A percentile compares a stretch with the other conserved stretches of the same genome.
Evolutionary conservation across 2,888 invertebrate species (phyloP).

Genomic region (Diarsia brunnea): DNA sequence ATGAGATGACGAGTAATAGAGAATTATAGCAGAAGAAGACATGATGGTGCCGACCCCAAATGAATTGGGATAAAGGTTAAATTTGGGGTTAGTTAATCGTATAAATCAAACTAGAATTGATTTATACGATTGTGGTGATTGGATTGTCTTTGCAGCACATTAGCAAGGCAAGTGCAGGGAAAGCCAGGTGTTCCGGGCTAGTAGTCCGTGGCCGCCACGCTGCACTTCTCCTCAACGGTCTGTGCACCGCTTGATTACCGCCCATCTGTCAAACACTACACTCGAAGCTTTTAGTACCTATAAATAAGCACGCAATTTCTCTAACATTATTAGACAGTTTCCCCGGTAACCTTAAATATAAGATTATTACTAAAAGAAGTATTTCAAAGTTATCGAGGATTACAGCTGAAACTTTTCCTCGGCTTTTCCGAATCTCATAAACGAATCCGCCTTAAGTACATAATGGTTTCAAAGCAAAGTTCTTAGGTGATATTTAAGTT

Average conservation of each 20-base stretch:
- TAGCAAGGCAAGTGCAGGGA: slow-evolving; percentile 76
- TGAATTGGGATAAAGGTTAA: not conserved
- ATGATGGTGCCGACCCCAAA: not conserved
- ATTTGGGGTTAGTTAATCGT: too few relatives aligned
- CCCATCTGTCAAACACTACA: slow-evolving; percentile 45
- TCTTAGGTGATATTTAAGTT: slow-evolving; percentile 1
- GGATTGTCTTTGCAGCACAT: slow-evolving; percentile 59
- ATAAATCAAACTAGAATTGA: too few relatives aligned
- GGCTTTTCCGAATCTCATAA: slow-evolving; percentile 44
- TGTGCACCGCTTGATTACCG: slow-evolving; percentile 76
- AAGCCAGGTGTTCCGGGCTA: slow-evolving; percentile 86
- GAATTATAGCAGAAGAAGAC: not conserved
- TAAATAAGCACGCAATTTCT: slow-evolving; percentile 33
- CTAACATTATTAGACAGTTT: slow-evolving; percentile 39
- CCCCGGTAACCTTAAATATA: slow-evolving; percentile 13
- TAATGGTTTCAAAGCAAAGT: slow-evolving; percentile 28
- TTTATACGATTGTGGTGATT: slow-evolving; percentile 24
- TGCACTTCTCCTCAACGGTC: slow-evolving; percentile 81
- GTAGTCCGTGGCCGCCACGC: slow-evolving; percentile 83
- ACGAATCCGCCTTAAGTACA: slow-evolving; percentile 41
- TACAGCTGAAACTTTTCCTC: slow-evolving; percentile 29
- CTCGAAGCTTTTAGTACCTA: slow-evolving; percentile 33
- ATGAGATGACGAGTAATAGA: not conserved
- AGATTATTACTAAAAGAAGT: slow-evolving; percentile 21
- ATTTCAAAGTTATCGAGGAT: slow-evolving; percentile 30